Evolutionary conservation across 1,140 invertebrate species (phyloP).

Genomic region (Cydia splendana): DNA sequence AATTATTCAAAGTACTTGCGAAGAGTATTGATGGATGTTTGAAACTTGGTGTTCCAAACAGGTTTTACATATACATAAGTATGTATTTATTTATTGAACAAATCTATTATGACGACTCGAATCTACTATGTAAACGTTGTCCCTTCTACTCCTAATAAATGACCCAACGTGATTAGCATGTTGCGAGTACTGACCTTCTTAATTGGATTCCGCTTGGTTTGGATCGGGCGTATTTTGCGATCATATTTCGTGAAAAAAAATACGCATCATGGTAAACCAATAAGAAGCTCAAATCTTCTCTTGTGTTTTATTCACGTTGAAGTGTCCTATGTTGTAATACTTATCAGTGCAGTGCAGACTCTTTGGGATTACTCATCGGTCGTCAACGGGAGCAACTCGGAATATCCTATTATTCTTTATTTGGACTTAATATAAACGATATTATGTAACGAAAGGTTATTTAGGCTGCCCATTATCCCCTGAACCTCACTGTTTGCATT

Average conservation of each 20-base stretch:
- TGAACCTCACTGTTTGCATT: constrained; percentile 33
- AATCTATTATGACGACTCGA: constrained; percentile 18
- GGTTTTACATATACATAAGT: not conserved
- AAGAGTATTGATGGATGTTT: constrained; percentile 20
- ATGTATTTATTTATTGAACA: constrained; percentile 26
- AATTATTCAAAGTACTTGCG: constrained; percentile 30
- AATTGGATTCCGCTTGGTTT: not conserved
- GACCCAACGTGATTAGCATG: not conserved
- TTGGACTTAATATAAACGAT: constrained; percentile 28
- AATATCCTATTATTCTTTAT: constrained; percentile 31
- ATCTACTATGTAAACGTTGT: constrained; percentile 26
- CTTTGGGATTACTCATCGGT: constrained; percentile 33
- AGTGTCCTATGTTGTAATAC: constrained; percentile 14
- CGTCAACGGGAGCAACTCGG: constrained; percentile 9
- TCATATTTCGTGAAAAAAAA: not conserved
- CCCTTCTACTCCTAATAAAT: constrained; percentile 22
- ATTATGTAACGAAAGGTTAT: constrained; percentile 34
- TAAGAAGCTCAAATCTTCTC: constrained; percentile 18
- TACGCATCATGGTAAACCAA: constrained; percentile 21
- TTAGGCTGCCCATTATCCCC: constrained; percentile 37
- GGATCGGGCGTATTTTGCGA: constrained; percentile 24
- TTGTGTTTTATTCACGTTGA: constrained; percentile 5
- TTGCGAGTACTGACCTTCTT: not conserved
- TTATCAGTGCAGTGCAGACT: not conserved
- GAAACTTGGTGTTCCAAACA: constrained; percentile 27